phyloP scores from a whole-genome alignment of 2,113 vertebrate genomes.

The Syngnathus floridae region DNA sequence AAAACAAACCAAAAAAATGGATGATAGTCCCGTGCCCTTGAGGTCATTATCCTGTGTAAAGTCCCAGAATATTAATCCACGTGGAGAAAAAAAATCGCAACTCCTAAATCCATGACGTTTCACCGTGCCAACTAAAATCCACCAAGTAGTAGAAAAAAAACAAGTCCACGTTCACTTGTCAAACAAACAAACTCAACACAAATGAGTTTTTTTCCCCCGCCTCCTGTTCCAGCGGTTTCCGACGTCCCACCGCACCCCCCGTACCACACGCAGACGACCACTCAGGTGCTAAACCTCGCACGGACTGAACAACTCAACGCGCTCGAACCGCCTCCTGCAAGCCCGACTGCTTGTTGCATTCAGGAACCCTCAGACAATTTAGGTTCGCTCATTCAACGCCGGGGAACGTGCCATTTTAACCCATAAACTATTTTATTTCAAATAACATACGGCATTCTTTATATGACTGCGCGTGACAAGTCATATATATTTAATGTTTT shows the following conservation, averaged over 20 bases:
- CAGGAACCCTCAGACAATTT: background rate
- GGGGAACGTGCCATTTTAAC: background rate
- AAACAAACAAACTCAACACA: background rate
- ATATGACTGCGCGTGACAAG: background rate
- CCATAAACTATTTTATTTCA: background rate
- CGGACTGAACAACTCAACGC: background rate
- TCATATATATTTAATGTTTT: background rate
- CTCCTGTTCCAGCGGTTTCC: background rate
- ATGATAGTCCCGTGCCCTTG: background rate
- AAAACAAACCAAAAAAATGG: background rate
- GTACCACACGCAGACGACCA: background rate
- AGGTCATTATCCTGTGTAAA: background rate
- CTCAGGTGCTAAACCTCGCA: background rate
- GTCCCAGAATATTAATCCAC: background rate
- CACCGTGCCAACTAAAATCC: background rate
- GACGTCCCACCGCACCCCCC: background rate
- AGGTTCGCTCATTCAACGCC: background rate
- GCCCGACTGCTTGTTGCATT: background rate
- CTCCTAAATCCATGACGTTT: background rate
- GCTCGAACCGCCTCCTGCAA: background rate
- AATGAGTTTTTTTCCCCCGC: background rate
- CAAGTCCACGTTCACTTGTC: background rate
- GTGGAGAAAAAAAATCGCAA: constrained; percentile 50
- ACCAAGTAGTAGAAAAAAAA: background rate
- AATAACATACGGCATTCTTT: too few species aligned